phyloP scores from a whole-genome alignment of 2,888 invertebrate species.

The Didymodactylos carnosus region DNA sequence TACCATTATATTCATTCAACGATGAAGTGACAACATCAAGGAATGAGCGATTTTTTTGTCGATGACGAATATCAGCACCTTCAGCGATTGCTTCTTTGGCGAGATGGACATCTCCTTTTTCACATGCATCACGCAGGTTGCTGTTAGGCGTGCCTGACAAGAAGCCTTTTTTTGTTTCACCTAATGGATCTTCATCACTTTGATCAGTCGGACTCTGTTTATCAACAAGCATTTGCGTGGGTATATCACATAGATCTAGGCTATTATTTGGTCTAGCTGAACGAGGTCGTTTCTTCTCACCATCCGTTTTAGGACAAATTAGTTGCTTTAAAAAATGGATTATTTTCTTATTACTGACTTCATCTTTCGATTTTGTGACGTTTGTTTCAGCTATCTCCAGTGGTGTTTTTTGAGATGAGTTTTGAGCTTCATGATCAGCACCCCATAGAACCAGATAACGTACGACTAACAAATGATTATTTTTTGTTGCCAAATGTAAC shows the following conservation, averaged over 20 bases:
- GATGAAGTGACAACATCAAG: neutral
- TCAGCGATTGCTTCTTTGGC: neutral
- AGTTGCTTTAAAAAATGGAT: neutral
- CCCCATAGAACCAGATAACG: neutral
- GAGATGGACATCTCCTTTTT: neutral
- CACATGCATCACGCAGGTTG: neutral
- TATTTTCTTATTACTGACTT: neutral
- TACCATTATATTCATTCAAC: neutral
- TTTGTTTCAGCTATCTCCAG: neutral
- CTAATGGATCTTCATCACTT: neutral
- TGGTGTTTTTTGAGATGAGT: neutral
- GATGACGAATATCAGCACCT: neutral
- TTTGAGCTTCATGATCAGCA: neutral
- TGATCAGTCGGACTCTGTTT: neutral
- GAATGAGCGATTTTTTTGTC: neutral
- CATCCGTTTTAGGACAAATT: neutral
- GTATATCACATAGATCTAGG: neutral
- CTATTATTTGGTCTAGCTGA: neutral
- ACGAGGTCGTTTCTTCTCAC: neutral
- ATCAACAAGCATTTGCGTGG: neutral
- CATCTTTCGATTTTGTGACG: neutral
- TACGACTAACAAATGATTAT: neutral
- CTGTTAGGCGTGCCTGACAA: neutral
- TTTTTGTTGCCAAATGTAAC: neutral
- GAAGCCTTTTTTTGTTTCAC: neutral